Evolutionary conservation across 2,888 invertebrate genomes (phyloP).

Genomic region (Spodoptera exigua): DNA sequence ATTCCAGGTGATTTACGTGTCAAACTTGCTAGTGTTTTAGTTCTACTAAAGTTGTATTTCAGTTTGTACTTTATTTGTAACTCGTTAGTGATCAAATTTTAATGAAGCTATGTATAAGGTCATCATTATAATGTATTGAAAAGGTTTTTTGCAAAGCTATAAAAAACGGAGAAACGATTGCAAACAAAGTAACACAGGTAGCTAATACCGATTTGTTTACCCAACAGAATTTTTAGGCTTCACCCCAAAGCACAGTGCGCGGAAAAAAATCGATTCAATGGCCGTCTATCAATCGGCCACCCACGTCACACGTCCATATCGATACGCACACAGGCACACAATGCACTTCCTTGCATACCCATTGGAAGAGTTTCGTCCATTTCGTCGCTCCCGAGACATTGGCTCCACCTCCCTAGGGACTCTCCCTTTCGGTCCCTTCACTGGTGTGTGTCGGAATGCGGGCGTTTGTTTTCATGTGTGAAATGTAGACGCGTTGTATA

Average conservation of each 20-base stretch:
- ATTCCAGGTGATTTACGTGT: slow-evolving; percentile 59
- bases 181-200: slow-evolving; percentile 18
- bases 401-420: slow-evolving; percentile 88
- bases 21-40: slow-evolving; percentile 25
- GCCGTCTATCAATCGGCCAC: slow-evolving; percentile 70
- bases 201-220: slow-evolving; percentile 25
- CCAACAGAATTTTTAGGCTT: slow-evolving; percentile 46
- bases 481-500: slow-evolving; percentile 65
- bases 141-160: slow-evolving; percentile 10
- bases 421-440: slow-evolving; percentile 81
- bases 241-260: slow-evolving; percentile 37
- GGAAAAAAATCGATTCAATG: slow-evolving; percentile 65
- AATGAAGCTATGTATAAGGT: too few species aligned
- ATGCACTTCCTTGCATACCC: slow-evolving; percentile 87
- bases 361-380: slow-evolving; percentile 84
- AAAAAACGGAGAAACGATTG: not conserved
- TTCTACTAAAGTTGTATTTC: slow-evolving; percentile 6
- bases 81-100: too few species aligned
- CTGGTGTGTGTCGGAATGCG: slow-evolving; percentile 66
- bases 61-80: not conserved
- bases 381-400: slow-evolving; percentile 83
- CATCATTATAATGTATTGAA: slow-evolving; percentile 5
- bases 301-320: slow-evolving; percentile 62
- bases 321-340: slow-evolving; percentile 65
- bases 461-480: slow-evolving; percentile 66